phyloP scores from a whole-genome alignment of 1,140 invertebrate species.

The Latrodectus geometricus region DNA sequence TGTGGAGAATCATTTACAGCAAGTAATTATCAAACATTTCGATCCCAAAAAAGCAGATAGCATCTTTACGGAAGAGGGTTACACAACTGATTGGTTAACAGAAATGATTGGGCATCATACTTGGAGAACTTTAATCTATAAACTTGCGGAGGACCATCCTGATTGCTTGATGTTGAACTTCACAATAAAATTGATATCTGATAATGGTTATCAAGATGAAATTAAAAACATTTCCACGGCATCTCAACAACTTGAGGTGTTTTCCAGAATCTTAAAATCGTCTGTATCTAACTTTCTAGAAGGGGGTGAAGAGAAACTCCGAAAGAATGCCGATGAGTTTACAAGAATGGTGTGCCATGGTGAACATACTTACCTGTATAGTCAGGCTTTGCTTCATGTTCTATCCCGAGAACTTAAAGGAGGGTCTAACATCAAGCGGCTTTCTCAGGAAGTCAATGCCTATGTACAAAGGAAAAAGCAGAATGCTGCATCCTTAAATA shows the following conservation, averaged over 20 bases:
- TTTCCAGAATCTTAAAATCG: conserved; percentile 95
- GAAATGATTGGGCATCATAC: conserved; percentile 99
- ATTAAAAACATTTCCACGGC: conserved; percentile 99
- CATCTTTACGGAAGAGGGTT: conserved; percentile 97
- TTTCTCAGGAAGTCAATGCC: conserved; percentile 94
- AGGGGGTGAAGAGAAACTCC: conserved; percentile 83
- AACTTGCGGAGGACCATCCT: conserved; percentile 97
- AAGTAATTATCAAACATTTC: conserved; percentile 97
- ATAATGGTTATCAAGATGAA: conserved; percentile 99
- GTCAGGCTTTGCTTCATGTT: conserved; percentile 93
- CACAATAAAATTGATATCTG: conserved; percentile 98
- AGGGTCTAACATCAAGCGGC: conserved; percentile 90
- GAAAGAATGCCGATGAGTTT: conserved; percentile 92
- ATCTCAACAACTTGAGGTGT: conserved; percentile 99
- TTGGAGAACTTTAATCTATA: conserved; percentile 97
- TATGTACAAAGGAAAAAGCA: conserved; percentile 87
- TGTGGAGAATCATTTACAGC: conserved; percentile 97
- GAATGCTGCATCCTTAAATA: conserved; percentile 95
- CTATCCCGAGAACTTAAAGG: conserved; percentile 91
- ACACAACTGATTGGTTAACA: conserved; percentile 96
- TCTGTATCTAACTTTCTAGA: conserved; percentile 81
- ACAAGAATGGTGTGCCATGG: conserved; percentile 99
- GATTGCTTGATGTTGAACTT: conserved; percentile 99
- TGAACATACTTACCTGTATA: conserved; percentile 98
- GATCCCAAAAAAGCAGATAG: conserved; percentile 99